These are phyloP conservation scores for Sciurus niger DNA, from an alignment of 2,113 vertebrate species.

Conservation along the genomic window DNA sequence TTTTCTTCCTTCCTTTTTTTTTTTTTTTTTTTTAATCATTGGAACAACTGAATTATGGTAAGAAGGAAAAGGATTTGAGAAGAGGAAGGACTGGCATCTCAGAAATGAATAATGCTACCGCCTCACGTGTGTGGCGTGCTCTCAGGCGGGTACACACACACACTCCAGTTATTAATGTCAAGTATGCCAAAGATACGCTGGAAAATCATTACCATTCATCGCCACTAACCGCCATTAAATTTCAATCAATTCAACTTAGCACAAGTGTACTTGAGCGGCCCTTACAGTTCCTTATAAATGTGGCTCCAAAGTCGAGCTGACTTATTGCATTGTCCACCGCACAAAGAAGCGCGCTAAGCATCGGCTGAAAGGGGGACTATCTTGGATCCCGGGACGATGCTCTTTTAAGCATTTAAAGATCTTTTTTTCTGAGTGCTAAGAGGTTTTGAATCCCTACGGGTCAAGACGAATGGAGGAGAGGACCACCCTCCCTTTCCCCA, in stretches of 20 bases:
- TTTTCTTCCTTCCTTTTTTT: neutral
- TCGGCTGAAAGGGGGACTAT: conserved; percentile 83
- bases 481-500: neutral
- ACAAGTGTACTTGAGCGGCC: conserved; percentile 93
- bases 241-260: conserved; percentile 95
- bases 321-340: conserved; percentile 90
- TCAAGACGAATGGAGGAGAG: conserved; percentile 19
- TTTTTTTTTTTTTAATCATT: conserved; percentile 73
- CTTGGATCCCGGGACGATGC: conserved; percentile 79
- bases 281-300: conserved; percentile 88
- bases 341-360: conserved; percentile 88
- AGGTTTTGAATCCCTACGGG: conserved; percentile 60
- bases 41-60: conserved; percentile 90
- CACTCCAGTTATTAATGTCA: conserved; percentile 91
- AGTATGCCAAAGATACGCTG: conserved; percentile 89
- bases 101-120: conserved; percentile 84
- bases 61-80: conserved; percentile 76
- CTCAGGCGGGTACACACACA: conserved; percentile 62
- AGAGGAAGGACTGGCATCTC: conserved; percentile 81
- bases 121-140: conserved; percentile 75
- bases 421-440: conserved; percentile 68
- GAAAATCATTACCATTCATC: conserved; percentile 94
- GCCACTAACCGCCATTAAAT: conserved; percentile 94
- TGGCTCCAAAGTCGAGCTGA: conserved; percentile 90
- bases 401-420: conserved; percentile 87